Percentiles rank a stretch among this genome's conserved stretches.
Conservation (phyloP, 2,888 invertebrate species). For the Liposcelis brunnea region DNA sequence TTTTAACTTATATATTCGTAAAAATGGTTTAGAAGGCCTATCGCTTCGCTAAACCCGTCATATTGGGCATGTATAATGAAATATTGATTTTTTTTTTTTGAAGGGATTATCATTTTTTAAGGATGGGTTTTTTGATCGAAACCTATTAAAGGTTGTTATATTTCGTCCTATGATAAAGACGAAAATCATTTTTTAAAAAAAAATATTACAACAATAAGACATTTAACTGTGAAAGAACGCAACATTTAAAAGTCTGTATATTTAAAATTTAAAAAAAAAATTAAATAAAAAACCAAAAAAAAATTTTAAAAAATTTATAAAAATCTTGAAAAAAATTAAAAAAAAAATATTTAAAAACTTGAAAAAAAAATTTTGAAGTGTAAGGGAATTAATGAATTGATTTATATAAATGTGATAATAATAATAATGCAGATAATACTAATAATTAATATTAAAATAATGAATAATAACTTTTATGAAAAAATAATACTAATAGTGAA, state of each 20-base stretch:
- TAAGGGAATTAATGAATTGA: background rate
- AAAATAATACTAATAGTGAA: background rate
- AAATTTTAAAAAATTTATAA: background rate
- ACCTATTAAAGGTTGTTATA: background rate
- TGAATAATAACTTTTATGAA: background rate
- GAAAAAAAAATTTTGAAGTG: background rate
- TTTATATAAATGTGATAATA: background rate
- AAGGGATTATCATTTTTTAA: background rate
- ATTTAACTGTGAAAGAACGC: conserved; percentile 1
- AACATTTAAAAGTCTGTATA: background rate
- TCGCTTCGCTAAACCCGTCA: too few relatives aligned
- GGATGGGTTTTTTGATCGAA: background rate
- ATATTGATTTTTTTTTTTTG: background rate
- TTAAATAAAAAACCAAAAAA: background rate
- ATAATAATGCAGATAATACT: background rate
- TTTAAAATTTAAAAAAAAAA: background rate
- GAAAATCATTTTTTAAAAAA: background rate
- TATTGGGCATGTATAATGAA: too few relatives aligned
- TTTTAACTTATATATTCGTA: too few relatives aligned
- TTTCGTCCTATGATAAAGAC: background rate
- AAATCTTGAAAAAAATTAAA: background rate
- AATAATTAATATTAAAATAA: background rate
- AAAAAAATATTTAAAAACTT: background rate
- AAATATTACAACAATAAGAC: background rate
- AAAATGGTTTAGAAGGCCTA: too few relatives aligned